Conservation (phyloP, 2,113 vertebrate species). For the Leucosticte australis region DNA sequence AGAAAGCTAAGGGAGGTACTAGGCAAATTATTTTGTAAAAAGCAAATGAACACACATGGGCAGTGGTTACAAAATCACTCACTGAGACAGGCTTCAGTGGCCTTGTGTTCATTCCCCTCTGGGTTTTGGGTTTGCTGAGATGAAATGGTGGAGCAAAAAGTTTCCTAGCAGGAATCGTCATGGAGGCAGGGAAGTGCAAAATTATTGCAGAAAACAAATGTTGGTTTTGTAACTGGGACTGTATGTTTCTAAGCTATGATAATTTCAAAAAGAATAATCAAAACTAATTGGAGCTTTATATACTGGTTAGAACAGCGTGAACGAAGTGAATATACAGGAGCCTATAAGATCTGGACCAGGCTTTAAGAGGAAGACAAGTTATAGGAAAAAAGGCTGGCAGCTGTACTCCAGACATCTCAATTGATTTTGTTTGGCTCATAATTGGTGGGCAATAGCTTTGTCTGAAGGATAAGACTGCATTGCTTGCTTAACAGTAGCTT, state of each 20-base stretch:
- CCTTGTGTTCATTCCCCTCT: not conserved
- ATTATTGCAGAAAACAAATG: not conserved
- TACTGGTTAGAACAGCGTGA: not conserved
- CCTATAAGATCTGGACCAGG: not conserved
- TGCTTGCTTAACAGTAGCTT: not conserved
- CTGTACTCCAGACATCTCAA: not conserved
- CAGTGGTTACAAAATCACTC: not conserved
- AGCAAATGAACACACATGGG: not conserved
- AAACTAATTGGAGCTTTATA: not conserved
- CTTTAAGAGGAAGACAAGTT: not conserved
- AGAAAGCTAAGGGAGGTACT: not conserved
- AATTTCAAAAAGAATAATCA: not conserved
- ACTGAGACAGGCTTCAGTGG: not conserved
- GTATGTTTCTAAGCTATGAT: not conserved
- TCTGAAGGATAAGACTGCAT: not conserved
- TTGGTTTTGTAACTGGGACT: not conserved
- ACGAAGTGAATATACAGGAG: not conserved
- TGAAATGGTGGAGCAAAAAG: not conserved
- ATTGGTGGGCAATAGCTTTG: not conserved
- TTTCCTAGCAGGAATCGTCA: not conserved
- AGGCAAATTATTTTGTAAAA: not conserved
- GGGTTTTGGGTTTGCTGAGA: not conserved
- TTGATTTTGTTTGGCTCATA: not conserved
- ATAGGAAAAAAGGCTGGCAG: not conserved
- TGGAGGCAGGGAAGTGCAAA: not conserved